A percentile compares a stretch with the other conserved stretches of the same genome.
Evolutionary conservation across 2,113 vertebrate species (phyloP).

Genomic region (Callipepla squamata): DNA sequence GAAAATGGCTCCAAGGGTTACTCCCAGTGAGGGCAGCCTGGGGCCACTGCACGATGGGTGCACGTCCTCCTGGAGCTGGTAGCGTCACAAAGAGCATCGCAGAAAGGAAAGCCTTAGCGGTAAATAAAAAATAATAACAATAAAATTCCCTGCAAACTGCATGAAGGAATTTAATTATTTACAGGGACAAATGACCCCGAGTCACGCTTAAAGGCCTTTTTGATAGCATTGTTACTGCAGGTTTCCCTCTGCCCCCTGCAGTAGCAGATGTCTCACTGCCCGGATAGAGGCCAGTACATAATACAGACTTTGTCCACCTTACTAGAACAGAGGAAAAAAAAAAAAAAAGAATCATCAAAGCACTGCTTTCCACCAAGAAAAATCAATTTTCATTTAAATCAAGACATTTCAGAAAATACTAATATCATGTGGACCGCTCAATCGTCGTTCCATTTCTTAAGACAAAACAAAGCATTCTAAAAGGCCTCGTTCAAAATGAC

Average conservation of each 20-base stretch:
- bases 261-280: not conserved
- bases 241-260: not conserved
- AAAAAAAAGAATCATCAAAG: not conserved
- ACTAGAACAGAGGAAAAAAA: not conserved
- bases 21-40: not conserved
- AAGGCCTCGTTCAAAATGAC: not conserved
- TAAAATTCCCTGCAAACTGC: not conserved
- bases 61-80: not conserved
- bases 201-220: not conserved
- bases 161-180: not conserved
- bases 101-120: not conserved
- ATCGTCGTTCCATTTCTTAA: not conserved
- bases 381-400: slow-evolving; percentile 9
- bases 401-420: not conserved
- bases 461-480: not conserved
- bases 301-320: not conserved
- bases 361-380: not conserved
- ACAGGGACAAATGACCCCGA: not conserved
- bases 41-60: rapidly evolving
- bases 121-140: no score
- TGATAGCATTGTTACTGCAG: not conserved
- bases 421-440: not conserved
- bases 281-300: not conserved
- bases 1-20: not conserved
- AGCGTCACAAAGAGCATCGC: not conserved